These are phyloP conservation scores for Cyclina sinensis DNA, from an alignment of 1,140 invertebrate genomes.

Conservation along the genomic window DNA sequence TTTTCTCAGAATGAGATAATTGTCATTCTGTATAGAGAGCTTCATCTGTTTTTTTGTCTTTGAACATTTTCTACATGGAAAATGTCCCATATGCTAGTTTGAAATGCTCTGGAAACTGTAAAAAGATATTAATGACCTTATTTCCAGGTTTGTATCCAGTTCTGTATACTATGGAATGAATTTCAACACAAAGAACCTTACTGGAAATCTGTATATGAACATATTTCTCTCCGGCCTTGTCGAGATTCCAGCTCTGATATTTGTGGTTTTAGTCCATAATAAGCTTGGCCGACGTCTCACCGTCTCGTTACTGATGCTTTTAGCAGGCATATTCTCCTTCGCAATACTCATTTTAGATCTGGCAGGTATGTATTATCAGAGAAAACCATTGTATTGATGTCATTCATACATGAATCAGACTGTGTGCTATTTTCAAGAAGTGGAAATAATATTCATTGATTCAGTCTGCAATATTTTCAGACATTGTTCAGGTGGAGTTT, in stretches of 20 bases:
- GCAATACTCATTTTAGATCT: slow-evolving; percentile 79
- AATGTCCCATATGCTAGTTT: no score
- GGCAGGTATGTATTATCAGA: slow-evolving; percentile 74
- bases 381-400: no score
- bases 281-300: slow-evolving; percentile 81
- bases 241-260: slow-evolving; percentile 83
- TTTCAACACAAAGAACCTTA: slow-evolving; percentile 82
- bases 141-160: slow-evolving; percentile 84
- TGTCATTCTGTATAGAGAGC: no score
- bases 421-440: no score
- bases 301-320: slow-evolving; percentile 74
- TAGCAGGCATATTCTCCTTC: slow-evolving; percentile 81
- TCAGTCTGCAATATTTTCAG: no score
- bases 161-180: slow-evolving; percentile 85
- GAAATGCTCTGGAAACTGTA: no score
- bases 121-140: not conserved
- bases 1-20: no score
- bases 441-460: no score
- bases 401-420: no score
- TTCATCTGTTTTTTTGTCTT: no score
- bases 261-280: slow-evolving; percentile 84
- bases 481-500: no score
- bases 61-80: no score
- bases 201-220: slow-evolving; percentile 84
- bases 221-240: slow-evolving; percentile 84